Evolutionary conservation across 2,888 invertebrate genomes (phyloP), one percentile per base, ranked within the genome.

Genomic region (Eupithecia inturbata): DNA sequence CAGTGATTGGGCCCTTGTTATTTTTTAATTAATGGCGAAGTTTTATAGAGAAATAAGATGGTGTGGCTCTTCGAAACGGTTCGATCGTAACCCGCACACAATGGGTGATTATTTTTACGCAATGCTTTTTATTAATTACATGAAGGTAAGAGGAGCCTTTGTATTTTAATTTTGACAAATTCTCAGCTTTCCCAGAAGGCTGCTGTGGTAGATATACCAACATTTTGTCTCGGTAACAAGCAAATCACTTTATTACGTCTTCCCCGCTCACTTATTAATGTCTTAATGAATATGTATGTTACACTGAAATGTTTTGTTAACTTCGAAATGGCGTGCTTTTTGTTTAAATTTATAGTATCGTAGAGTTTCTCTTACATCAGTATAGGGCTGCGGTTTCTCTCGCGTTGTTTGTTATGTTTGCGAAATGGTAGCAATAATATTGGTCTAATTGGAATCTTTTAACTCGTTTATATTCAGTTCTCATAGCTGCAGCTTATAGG

Each of bases 101-200:
- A 92, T 91, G 85, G 90, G 84, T 89, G 90, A 90, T 92, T 92
- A 92, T 90, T 89, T 87, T 84, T 82, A 83, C 83, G 84, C 85
- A 86, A 89, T 87, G 86, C 86, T 90, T 90, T 91, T 91, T 91
- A 91, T 91, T 91, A 91, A 91, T 92, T 91, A 89, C 87, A 83
- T 81, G 82, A 82, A 82, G 84, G 85, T 82, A 82, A 83, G 82
- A 86, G 82, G 83, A 85, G 83, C 88, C 89, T 92, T 92, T 92
- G 91, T 92, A 91, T 92, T 92, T 89, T 91, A 91, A 92, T 92
- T 89, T 91, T 89, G 85, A 91, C 88, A 89, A 91, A 91, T 90
- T 90, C 89, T 82, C 87, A 88, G 81, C 83, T 89, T 90, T 91
- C 91, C 83, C 85, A 87, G 88, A 88, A 90, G 84, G 82, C 71